Evolutionary conservation across 2,113 vertebrate genomes (phyloP).

Genomic region (Catharus bicknelli): DNA sequence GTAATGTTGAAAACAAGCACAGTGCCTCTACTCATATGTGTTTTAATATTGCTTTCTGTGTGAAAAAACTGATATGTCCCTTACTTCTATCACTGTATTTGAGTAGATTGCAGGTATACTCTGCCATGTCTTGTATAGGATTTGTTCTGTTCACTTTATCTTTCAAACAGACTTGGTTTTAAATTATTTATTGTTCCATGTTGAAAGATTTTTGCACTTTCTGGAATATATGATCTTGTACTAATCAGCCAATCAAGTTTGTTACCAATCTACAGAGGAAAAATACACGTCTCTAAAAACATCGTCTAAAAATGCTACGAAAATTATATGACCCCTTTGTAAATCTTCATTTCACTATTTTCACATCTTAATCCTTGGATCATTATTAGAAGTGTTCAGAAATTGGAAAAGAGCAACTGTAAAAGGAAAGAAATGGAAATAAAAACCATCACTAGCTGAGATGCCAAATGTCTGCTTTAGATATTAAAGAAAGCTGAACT

Average conservation of each 20-base stretch:
- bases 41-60: not conserved
- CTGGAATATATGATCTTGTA: not conserved
- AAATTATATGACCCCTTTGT: not conserved
- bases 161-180: not conserved
- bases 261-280: not conserved
- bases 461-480: not conserved
- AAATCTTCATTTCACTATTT: not conserved
- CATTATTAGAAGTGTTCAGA: not conserved
- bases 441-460: not conserved
- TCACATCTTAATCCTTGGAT: not conserved
- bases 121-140: not conserved
- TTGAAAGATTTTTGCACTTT: not conserved
- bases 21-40: not conserved
- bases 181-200: not conserved
- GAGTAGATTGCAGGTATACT: not conserved
- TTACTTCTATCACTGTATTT: not conserved
- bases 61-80: not conserved
- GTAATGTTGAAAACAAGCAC: not conserved
- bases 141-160: not conserved
- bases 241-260: not conserved
- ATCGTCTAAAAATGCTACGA: accelerated
- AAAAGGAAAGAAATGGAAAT: not conserved
- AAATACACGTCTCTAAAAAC: not conserved
- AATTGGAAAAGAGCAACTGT: not conserved
- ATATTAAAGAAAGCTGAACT: not conserved